phyloP scores from a whole-genome alignment of 2,797 vertebrate species.

The Cichlasoma orientale region DNA sequence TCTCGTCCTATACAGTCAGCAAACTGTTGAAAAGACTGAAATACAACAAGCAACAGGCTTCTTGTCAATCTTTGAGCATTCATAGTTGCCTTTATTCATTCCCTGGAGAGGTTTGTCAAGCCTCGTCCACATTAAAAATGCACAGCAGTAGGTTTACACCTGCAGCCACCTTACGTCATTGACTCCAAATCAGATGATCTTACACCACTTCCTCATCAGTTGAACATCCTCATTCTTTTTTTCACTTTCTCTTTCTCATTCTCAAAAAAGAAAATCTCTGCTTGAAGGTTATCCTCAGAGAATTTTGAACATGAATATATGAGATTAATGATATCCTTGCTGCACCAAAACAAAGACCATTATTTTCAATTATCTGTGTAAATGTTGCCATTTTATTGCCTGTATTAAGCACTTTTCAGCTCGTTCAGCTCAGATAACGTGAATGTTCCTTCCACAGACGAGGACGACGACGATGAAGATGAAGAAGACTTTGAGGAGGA shows the following conservation, averaged over 20 bases:
- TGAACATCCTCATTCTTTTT: neutral
- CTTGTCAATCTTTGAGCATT: neutral
- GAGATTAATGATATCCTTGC: too few species aligned
- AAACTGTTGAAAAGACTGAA: neutral
- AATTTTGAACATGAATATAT: neutral
- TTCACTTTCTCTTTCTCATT: neutral
- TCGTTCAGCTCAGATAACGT: neutral
- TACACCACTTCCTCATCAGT: slow-evolving; percentile 24
- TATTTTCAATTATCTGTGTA: neutral
- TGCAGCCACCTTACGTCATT: neutral
- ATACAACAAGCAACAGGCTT: neutral
- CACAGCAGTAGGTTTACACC: neutral
- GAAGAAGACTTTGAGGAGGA: slow-evolving; percentile 98
- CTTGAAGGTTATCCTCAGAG: neutral
- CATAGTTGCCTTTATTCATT: neutral
- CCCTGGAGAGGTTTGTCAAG: neutral
- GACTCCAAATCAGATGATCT: neutral
- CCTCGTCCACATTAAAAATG: too few species aligned
- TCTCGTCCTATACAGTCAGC: neutral
- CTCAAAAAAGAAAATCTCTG: neutral
- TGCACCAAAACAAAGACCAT: too few species aligned
- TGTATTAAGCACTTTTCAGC: neutral
- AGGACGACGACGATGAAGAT: slow-evolving; percentile 96
- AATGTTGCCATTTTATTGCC: neutral
- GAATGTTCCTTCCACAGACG: slow-evolving; percentile 81